A percentile compares a stretch with the other conserved stretches of the same genome.
Evolutionary conservation across 2,113 vertebrate genomes (phyloP).

Genomic region (Ibidorhyncha struthersii): DNA sequence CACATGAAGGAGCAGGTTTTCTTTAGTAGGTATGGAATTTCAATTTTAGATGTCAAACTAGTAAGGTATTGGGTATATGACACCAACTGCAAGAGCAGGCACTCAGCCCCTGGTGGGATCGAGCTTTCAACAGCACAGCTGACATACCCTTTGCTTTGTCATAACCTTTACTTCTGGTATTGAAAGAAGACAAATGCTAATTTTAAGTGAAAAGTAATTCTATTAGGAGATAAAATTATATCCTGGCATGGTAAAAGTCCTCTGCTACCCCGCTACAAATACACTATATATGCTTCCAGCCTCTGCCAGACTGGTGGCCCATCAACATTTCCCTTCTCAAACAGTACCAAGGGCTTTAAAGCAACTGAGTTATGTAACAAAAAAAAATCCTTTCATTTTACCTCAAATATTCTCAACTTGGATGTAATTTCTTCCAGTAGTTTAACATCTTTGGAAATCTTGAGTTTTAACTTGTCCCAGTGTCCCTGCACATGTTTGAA

Average conservation of each 20-base stretch:
- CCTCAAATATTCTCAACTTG: conserved; percentile 88
- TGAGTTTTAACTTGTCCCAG: conserved; percentile 84
- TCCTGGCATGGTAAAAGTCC: not conserved
- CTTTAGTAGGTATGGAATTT: not conserved
- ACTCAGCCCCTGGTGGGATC: not conserved
- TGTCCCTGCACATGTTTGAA: conserved; percentile 73
- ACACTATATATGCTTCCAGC: not conserved
- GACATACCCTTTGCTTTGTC: not conserved
- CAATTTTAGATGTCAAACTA: not conserved
- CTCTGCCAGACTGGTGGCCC: not conserved
- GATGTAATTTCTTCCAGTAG: conserved; percentile 84
- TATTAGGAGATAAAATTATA: not conserved
- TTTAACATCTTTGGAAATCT: conserved; percentile 80
- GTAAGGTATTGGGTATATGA: not conserved
- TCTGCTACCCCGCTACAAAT: not conserved
- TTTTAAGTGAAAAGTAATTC: not conserved
- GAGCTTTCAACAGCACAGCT: not conserved
- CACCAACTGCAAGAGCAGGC: not conserved
- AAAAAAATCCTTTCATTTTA: conserved; percentile 38
- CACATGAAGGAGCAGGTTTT: not conserved
- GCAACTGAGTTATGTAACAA: not conserved
- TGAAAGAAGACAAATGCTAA: not conserved
- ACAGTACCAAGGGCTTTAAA: not conserved
- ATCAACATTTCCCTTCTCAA: not conserved
- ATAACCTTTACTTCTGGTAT: not conserved